These are phyloP conservation scores for Bombyx mori DNA, from an alignment of 1,140 invertebrate genomes.

Conservation along the genomic window ASM3026992v2 NC_085119.1:971501-972000, in stretches of 20 bases:
- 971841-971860: slow-evolving; percentile 7
- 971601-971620: too few species aligned
- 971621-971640: too few species aligned
- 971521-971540: too few species aligned
- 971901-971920: slow-evolving; percentile 28
- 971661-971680: slow-evolving; percentile 78
- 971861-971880: too few species aligned
- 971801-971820: slow-evolving; percentile 41
- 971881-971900: slow-evolving; percentile 15
- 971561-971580: too few species aligned
- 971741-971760: slow-evolving; percentile 36
- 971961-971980: slow-evolving; percentile 58
- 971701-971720: slow-evolving; percentile 53
- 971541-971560: background rate
- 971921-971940: slow-evolving; percentile 22
- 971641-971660: slow-evolving; percentile 54
- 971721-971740: slow-evolving; percentile 12
- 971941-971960: slow-evolving; percentile 30
- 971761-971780: slow-evolving; percentile 40
- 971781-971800: slow-evolving; percentile 51
- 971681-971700: slow-evolving; percentile 80
- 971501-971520: too few species aligned
- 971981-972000: slow-evolving; percentile 70
- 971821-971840: slow-evolving; percentile 33
- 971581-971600: too few species aligned